These are phyloP conservation scores for Notothenia rossii DNA, from an alignment of 2,113 vertebrate species.

Conservation along the genomic window DNA sequence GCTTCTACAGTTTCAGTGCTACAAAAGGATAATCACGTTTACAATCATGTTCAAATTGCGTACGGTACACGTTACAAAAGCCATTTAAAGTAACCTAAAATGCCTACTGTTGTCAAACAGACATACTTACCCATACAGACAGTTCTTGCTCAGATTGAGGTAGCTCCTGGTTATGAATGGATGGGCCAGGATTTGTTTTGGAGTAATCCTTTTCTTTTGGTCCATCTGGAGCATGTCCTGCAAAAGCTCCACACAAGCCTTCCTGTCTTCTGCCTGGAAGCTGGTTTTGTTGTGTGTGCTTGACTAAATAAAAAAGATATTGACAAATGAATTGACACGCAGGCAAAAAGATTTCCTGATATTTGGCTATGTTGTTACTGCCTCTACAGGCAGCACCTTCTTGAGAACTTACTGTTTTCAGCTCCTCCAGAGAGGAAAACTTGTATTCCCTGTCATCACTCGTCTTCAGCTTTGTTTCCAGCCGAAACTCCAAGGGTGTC, in stretches of 20 bases:
- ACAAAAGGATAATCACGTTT: neutral
- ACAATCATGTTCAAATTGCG: neutral
- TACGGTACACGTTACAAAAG: neutral
- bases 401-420: constrained; percentile 3
- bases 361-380: neutral
- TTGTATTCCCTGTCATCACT: neutral
- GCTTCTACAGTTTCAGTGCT: neutral
- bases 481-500: neutral
- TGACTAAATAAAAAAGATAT: no score
- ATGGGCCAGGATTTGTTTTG: neutral
- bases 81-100: neutral
- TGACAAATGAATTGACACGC: no score
- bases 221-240: constrained; percentile 6
- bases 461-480: neutral
- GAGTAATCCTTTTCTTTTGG: neutral
- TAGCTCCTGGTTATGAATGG: neutral
- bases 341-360: neutral
- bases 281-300: neutral
- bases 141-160: neutral
- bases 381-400: no score
- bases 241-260: constrained; percentile 1
- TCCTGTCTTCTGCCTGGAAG: neutral
- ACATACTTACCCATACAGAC: neutral
- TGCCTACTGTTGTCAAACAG: neutral
- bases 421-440: neutral